Evolutionary conservation across 2,113 vertebrate species (phyloP).

Genomic region (Columba janthina): DNA sequence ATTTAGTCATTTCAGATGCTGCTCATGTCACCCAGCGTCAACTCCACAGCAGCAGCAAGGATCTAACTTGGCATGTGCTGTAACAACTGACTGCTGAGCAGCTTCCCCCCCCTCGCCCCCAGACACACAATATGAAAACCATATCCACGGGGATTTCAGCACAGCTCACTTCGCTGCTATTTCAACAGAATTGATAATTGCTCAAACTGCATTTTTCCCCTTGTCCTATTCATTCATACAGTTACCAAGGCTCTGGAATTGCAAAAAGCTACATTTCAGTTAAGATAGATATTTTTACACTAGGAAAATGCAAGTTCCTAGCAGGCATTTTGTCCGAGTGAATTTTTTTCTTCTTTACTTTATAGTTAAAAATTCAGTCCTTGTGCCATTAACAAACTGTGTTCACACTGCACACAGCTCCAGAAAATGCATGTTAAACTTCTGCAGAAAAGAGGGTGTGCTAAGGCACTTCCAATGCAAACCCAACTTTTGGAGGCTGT

Average conservation of each 20-base stretch:
- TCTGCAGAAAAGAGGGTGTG: not conserved
- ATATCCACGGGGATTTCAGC: not conserved
- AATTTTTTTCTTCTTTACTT: not conserved
- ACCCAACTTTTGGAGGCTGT: not conserved
- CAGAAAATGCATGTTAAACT: not conserved
- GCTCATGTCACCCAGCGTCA: not conserved
- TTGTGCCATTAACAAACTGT: not conserved
- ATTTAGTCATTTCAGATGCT: not conserved
- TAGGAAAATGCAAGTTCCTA: not conserved
- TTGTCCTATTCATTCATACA: not conserved
- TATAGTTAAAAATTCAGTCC: not conserved
- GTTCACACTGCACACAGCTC: not conserved
- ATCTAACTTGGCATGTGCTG: not conserved
- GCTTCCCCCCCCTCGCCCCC: not conserved
- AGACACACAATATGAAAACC: not conserved
- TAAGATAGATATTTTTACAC: not conserved
- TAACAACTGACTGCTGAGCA: not conserved
- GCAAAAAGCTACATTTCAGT: not conserved
- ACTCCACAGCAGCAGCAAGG: not conserved
- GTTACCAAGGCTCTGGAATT: not conserved
- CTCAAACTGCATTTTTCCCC: not conserved
- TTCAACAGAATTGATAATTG: not conserved
- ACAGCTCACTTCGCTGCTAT: not conserved
- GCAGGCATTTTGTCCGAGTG: not conserved
- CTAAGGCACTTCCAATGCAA: not conserved